Base-by-base conservation (phyloP, 2,113 vertebrate genomes). In the Furnarius figulus region DNA sequence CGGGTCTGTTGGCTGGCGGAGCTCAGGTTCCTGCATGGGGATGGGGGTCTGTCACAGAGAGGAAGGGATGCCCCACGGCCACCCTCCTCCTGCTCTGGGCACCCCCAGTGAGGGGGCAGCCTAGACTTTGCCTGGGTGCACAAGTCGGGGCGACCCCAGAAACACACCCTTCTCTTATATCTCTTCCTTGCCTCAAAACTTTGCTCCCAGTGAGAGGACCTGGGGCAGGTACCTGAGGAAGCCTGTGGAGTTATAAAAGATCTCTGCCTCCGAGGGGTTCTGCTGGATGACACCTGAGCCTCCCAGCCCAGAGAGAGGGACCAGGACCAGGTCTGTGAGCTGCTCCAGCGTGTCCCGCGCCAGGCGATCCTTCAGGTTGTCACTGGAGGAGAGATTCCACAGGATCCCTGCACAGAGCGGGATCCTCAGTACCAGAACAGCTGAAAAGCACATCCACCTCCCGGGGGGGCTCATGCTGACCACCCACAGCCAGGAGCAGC, bases 361-460 rank as follows among this genome's bases (percentile, higher is more conserved):
- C 97, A 99, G 96, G 71, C 98, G 99, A 62, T 99, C 98, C 97
- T 99, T 99, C 83, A 99, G 97, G 96, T 98, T 98, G 97, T 99
- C 99, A 28, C 98, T 99, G 91, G 99, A 99, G 35, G 99, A 99
- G 79, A 99, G 97, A 91, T 99, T 99, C 99, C 99, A 99, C 70
- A 99, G 98, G 95, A 99, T 99, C 12, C 99, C 99, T 99, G 93
- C 18, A 0, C 19, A 2, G 14, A 77, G 16, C 0, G 15, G 37
- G 47, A 42, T 19, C 9, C 28, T 93, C 47, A 84, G 79, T 7
- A 33, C 16, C 0, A 0, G 58, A 37, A n/a, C 0, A 4, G 27
- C 56, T 31, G 37, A 19, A 40, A 37, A 68, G 19, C 35, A 8
- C 5, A 4, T 1, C 62, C 28, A 10, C 19, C 40, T n/a, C 33